Conservation (phyloP, 1,140 invertebrate species). For the Solenopsis invicta region DNA sequence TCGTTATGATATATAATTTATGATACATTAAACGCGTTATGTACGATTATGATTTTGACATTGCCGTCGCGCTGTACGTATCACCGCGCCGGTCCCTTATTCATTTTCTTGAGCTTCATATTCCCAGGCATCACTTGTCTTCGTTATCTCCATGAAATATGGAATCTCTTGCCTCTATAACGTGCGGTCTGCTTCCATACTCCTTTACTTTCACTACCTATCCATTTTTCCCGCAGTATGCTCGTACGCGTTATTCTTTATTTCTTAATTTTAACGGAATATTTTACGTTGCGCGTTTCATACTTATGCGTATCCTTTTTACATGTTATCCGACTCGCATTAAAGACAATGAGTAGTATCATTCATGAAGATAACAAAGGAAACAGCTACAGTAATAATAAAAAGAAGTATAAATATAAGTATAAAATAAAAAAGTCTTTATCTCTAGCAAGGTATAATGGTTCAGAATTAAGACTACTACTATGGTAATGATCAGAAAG, state of each 20-base stretch:
- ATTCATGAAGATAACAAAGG: neutral
- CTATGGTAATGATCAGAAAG: neutral
- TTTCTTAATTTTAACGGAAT: conserved; percentile 37
- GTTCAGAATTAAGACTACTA: too few relatives aligned
- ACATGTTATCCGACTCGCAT: neutral
- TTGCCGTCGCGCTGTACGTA: conserved; percentile 57
- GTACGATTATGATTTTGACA: conserved; percentile 26
- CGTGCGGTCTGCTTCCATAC: conserved; percentile 50
- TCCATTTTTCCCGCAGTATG: conserved; percentile 29
- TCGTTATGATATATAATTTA: neutral
- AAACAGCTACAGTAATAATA: neutral
- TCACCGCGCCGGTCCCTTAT: conserved; percentile 56
- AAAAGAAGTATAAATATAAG: neutral
- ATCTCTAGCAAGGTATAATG: neutral
- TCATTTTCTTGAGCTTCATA: conserved; percentile 50
- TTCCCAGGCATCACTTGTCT: conserved; percentile 56
- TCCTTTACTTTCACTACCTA: conserved; percentile 49
- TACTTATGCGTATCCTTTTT: neutral
- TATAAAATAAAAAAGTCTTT: neutral
- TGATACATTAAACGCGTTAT: conserved; percentile 6
- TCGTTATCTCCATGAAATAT: conserved; percentile 56
- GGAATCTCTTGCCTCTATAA: conserved; percentile 52
- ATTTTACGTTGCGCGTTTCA: neutral
- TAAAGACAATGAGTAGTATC: neutral
- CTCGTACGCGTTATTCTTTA: conserved; percentile 3